Conservation (phyloP, 2,113 vertebrate species). For the Vulpes vulpes region DNA sequence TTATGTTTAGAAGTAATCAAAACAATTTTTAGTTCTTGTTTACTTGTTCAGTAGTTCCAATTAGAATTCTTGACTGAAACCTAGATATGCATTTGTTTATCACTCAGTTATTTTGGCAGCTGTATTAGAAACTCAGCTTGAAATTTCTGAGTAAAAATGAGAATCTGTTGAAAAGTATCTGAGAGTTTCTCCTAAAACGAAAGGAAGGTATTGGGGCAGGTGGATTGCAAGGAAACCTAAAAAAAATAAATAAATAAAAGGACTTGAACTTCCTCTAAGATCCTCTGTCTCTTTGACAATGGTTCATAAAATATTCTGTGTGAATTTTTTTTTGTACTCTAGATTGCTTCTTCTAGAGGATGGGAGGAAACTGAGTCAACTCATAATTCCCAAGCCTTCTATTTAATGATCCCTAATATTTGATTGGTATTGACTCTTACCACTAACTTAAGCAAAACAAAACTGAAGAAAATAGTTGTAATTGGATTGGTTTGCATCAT, state of each 20-base stretch:
- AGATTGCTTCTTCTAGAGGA: not conserved
- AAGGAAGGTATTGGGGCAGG: not conserved
- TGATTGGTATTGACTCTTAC: not conserved
- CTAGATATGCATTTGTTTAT: not conserved
- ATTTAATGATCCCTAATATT: not conserved
- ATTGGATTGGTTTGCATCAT: not conserved
- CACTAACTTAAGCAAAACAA: not conserved
- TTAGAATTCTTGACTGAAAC: not conserved
- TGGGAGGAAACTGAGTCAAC: not conserved
- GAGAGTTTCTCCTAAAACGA: not conserved
- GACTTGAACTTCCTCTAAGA: not conserved
- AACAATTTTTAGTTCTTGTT: not conserved
- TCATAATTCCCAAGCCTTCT: not conserved
- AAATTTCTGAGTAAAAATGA: not conserved
- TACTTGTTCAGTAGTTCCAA: not conserved
- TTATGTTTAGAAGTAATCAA: not conserved
- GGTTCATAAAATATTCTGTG: not conserved
- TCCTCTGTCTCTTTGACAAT: not conserved
- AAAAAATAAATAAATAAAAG: not conserved
- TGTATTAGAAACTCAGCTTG: not conserved
- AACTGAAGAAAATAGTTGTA: not conserved
- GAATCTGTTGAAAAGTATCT: not conserved
- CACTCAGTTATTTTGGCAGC: not conserved
- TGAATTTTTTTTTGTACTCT: not conserved
- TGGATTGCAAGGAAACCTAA: not conserved